phyloP scores from a whole-genome alignment of 2,113 vertebrate species.

The Laticauda colubrina region DNA sequence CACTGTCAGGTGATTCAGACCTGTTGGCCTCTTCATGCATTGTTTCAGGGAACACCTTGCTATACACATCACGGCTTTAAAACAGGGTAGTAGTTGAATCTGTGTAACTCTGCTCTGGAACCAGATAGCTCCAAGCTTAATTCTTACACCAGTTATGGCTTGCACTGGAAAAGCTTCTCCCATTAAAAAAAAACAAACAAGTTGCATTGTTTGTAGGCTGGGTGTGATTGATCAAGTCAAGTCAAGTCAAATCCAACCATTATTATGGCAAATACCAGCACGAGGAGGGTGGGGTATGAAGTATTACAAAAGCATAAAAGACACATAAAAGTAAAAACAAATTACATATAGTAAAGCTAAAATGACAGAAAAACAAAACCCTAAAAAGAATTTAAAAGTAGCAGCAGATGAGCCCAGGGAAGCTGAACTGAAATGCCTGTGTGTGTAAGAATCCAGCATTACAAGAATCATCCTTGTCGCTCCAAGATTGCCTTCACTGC shows the following conservation, averaged over 20 bases:
- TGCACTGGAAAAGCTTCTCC: background rate
- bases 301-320: background rate
- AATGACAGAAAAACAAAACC: background rate
- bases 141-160: background rate
- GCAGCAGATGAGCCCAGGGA: background rate
- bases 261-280: background rate
- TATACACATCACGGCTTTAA: background rate
- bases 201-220: background rate
- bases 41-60: background rate
- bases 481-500: background rate
- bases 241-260: background rate
- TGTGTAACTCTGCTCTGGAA: background rate
- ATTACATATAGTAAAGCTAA: background rate
- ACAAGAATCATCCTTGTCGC: background rate
- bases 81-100: background rate
- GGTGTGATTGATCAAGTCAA: background rate
- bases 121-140: background rate
- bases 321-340: background rate
- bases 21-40: background rate
- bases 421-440: background rate
- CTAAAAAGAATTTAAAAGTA: background rate
- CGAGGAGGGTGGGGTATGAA: background rate
- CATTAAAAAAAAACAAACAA: background rate
- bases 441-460: background rate
- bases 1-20: background rate